Evolutionary conservation across 1,140 invertebrate genomes (phyloP).

Genomic region (Metaphire vulgaris): DNA sequence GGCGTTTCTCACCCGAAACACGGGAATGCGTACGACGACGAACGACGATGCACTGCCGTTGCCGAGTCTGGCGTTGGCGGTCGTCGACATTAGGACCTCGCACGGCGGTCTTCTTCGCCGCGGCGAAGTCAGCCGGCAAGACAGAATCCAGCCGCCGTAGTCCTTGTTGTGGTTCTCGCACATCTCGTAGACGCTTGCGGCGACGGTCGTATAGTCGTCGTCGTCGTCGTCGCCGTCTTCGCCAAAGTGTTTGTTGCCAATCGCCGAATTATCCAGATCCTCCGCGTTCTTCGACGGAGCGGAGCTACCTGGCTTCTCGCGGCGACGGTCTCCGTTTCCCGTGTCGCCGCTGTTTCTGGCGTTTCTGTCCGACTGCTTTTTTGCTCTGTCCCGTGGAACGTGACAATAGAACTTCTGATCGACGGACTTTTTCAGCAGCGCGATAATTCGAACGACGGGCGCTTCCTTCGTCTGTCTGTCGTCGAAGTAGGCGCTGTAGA

Average conservation of each 20-base stretch:
- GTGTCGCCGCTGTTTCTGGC: neutral
- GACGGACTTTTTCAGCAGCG: neutral
- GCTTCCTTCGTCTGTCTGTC: neutral
- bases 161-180: conserved; percentile 46
- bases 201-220: neutral
- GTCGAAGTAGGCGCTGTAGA: conserved; percentile 28
- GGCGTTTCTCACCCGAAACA: neutral
- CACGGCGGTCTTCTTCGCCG: conserved; percentile 7
- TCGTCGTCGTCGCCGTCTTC: neutral
- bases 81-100: neutral
- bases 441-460: conserved; percentile 2
- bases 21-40: neutral
- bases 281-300: no score
- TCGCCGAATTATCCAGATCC: no score
- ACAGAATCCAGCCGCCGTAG: conserved; percentile 44
- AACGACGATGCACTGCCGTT: no score
- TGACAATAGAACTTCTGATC: conserved; percentile 4
- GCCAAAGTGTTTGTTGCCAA: no score
- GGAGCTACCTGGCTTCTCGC: no score
- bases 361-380: no score
- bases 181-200: conserved; percentile 38
- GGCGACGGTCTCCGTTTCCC: neutral
- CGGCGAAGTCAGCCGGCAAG: conserved; percentile 36
- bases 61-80: neutral
- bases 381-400: neutral